Conservation (phyloP, 1,140 invertebrate genomes). For the Drosophila ficusphila region DNA sequence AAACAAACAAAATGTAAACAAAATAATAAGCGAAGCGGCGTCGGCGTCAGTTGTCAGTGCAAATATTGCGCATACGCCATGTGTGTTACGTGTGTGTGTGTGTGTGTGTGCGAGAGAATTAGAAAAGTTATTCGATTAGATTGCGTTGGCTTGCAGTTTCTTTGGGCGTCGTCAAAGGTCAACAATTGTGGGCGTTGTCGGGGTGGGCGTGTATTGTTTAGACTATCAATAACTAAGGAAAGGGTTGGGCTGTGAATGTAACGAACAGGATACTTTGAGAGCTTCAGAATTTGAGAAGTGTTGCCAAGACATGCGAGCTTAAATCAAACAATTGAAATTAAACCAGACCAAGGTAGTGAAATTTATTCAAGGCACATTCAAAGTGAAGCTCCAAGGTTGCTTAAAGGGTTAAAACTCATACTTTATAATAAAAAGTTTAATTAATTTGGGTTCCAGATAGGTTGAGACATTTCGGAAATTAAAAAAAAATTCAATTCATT, state of each 20-base stretch:
- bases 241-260: not conserved
- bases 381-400: not conserved
- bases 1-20: constrained; percentile 61
- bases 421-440: not conserved
- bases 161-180: constrained; percentile 28
- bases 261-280: constrained; percentile 2
- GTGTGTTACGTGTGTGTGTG: no score
- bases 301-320: constrained; percentile 5
- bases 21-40: constrained; percentile 44
- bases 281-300: not conserved
- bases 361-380: not conserved
- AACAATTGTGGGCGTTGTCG: constrained; percentile 5
- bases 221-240: constrained; percentile 9
- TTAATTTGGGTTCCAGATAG: not conserved
- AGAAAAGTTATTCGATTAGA: constrained; percentile 21
- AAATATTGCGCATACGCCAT: constrained; percentile 46
- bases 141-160: constrained; percentile 33
- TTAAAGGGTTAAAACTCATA: not conserved
- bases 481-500: not conserved
- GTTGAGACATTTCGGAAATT: no score
- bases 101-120: not conserved
- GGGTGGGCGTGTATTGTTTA: not conserved
- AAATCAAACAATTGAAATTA: constrained; percentile 20
- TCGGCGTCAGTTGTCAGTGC: constrained; percentile 16
- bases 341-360: not conserved